phyloP scores from a whole-genome alignment of 2,888 invertebrate genomes.

The Leistus spinibarbis region DNA sequence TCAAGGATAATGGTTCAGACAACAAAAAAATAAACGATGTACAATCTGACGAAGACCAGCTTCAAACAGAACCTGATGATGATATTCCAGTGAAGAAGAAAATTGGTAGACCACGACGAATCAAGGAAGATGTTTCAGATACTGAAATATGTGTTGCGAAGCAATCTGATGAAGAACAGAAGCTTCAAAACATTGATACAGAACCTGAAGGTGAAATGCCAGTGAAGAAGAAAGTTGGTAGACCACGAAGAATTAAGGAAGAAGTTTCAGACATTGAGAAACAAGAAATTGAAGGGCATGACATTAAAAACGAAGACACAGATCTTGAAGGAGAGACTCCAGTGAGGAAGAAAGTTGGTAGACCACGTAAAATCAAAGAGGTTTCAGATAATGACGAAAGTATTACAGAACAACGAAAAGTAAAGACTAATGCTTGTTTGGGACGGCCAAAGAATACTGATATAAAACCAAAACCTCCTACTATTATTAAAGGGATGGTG shows the following conservation, averaged over 20 bases:
- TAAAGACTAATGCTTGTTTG: background rate
- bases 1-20: background rate
- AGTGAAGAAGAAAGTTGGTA: background rate
- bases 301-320: background rate
- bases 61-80: background rate
- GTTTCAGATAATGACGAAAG: background rate
- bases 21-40: background rate
- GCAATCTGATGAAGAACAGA: background rate
- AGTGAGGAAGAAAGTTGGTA: background rate
- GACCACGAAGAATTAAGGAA: background rate
- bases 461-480: background rate
- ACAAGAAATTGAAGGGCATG: background rate
- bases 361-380: background rate
- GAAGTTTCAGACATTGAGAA: background rate
- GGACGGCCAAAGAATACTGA: background rate
- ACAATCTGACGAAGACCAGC: too few relatives aligned
- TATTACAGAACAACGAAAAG: background rate
- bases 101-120: background rate
- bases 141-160: background rate
- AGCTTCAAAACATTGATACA: background rate
- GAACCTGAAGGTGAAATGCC: background rate
- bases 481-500: slow-evolving; percentile 41
- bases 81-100: too few relatives aligned
- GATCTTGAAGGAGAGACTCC: background rate
- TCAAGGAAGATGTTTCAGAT: background rate